These are phyloP conservation scores for Sesamia nonagrioides DNA, from an alignment of 1,140 invertebrate species.

Conservation along the genomic window DNA sequence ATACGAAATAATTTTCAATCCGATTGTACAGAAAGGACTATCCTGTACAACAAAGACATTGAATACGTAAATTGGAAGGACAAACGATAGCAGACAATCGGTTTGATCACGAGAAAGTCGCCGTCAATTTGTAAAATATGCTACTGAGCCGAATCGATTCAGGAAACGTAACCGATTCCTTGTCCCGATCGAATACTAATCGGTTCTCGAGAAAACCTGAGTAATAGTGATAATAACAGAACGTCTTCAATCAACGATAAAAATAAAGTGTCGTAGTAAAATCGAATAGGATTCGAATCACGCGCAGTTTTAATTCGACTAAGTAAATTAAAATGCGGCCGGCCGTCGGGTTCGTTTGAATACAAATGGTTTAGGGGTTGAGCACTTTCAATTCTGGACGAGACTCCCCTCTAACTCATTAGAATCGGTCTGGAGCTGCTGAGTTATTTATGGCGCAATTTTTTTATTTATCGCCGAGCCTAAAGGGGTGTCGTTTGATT, in stretches of 20 bases:
- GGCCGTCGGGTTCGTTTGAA: conserved; percentile 74
- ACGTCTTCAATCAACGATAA: conserved; percentile 81
- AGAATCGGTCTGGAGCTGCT: conserved; percentile 61
- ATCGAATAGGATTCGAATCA: conserved; percentile 78
- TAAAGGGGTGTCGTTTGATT: conserved; percentile 65
- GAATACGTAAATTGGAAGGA: conserved; percentile 72
- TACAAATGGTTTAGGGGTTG: conserved; percentile 83
- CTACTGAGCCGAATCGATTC: conserved; percentile 57
- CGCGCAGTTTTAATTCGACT: conserved; percentile 85
- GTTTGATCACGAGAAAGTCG: conserved; percentile 69
- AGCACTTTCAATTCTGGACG: conserved; percentile 76
- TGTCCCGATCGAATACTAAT: conserved; percentile 35
- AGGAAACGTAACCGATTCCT: conserved; percentile 51
- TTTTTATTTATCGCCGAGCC: conserved; percentile 71
- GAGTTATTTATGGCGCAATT: conserved; percentile 73
- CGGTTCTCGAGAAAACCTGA: conserved; percentile 50
- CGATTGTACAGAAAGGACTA: conserved; percentile 1
- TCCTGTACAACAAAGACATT: not conserved
- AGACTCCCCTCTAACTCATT: conserved; percentile 72
- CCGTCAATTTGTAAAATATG: conserved; percentile 73
- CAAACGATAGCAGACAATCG: conserved; percentile 68
- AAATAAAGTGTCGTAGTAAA: conserved; percentile 80
- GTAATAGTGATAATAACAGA: conserved; percentile 62
- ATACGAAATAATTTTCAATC: not conserved
- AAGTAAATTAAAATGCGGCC: conserved; percentile 87